Percentiles rank a stretch among this genome's conserved stretches.
These are phyloP conservation scores for Notothenia coriiceps DNA, from an alignment of 2,113 vertebrate species.

Conservation along the genomic window DNA sequence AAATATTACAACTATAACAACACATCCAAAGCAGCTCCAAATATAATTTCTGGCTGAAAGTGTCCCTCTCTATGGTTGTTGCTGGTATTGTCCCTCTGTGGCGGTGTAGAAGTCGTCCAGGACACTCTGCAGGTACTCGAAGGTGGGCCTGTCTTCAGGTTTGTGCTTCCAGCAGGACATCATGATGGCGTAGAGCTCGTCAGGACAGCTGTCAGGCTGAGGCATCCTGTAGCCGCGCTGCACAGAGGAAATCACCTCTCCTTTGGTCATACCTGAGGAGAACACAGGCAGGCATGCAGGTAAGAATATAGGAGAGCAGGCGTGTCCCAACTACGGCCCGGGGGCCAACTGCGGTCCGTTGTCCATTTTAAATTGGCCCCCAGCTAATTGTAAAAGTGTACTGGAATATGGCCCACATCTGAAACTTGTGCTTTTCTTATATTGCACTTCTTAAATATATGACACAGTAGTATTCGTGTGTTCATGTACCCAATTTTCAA, in stretches of 20 bases:
- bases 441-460: no score
- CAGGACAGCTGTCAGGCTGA: conserved; percentile 84
- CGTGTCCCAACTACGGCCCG: no score
- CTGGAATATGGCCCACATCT: no score
- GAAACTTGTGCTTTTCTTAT: no score
- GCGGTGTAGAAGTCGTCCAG: conserved; percentile 94
- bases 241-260: conserved; percentile 81
- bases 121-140: conserved; percentile 92
- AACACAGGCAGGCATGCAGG: not conserved
- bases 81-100: conserved; percentile 94
- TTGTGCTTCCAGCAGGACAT: conserved; percentile 89
- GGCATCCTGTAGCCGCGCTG: conserved; percentile 93
- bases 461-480: no score
- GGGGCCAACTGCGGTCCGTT: no score
- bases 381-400: no score
- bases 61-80: conserved; percentile 80
- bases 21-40: not conserved
- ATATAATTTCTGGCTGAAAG: conserved; percentile 10
- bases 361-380: no score
- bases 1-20: not conserved
- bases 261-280: conserved; percentile 82
- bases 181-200: conserved; percentile 91
- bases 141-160: conserved; percentile 93
- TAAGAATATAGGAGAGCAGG: not conserved
- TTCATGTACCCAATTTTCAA: no score